A percentile compares a stretch with the other conserved stretches of the same genome.
Evolutionary conservation across 2,113 vertebrate species (phyloP).

Genomic region (Tragulus kanchil): DNA sequence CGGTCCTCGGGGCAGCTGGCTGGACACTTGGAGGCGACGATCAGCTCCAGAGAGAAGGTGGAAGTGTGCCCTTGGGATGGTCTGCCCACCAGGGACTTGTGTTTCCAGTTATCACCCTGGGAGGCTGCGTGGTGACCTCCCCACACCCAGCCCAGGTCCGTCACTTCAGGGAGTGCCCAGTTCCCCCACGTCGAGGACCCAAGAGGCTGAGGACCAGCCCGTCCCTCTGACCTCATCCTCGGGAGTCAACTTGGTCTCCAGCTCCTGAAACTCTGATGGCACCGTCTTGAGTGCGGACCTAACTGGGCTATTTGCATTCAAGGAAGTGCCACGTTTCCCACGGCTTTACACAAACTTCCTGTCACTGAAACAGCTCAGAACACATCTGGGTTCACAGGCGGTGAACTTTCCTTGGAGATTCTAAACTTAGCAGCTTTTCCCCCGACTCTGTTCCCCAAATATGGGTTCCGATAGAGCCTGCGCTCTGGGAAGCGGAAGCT

Average conservation of each 20-base stretch:
- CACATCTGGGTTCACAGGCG: neutral
- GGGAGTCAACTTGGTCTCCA: neutral
- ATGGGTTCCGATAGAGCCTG: neutral
- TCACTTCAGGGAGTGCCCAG: accelerated
- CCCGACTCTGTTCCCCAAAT: neutral
- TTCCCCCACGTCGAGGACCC: neutral
- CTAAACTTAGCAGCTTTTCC: neutral
- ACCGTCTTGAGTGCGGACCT: neutral
- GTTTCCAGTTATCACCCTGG: no score
- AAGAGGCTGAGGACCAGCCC: accelerated
- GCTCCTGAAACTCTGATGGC: neutral
- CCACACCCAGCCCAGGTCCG: no score
- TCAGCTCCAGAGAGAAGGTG: neutral
- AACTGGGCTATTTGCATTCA: constrained; percentile 10
- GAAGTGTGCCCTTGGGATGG: neutral
- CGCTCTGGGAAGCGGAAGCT: neutral
- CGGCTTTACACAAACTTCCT: constrained; percentile 77
- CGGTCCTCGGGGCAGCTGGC: accelerated
- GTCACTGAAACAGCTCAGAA: neutral
- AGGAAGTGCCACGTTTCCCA: constrained; percentile 80
- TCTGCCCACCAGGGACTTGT: accelerated
- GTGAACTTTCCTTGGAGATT: neutral
- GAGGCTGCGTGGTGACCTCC: neutral
- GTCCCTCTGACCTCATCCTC: neutral
- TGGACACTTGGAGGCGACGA: accelerated